These are phyloP conservation scores for Pollenia griseotomentosa DNA, from an alignment of 2,888 invertebrate genomes.

Conservation along the genomic window DNA sequence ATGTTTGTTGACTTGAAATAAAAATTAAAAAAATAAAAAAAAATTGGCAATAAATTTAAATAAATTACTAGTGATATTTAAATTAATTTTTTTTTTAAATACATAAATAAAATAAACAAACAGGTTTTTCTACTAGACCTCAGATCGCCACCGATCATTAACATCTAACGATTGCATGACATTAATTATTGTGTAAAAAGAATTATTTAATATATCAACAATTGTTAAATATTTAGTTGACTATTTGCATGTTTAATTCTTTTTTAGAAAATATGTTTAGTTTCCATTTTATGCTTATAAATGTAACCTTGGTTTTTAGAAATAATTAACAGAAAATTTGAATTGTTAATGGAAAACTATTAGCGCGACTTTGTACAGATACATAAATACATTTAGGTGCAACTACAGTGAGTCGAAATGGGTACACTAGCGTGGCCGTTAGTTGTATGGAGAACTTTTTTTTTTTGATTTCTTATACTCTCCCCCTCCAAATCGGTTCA, in stretches of 20 bases:
- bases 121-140: slow-evolving; percentile 4
- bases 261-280: not conserved
- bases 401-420: slow-evolving; percentile 17
- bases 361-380: not conserved
- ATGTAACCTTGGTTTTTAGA: slow-evolving; percentile 61
- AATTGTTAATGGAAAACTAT: slow-evolving; percentile 38
- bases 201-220: slow-evolving; percentile 41
- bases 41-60: slow-evolving; percentile 33
- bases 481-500: too few relatives aligned
- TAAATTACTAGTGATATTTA: slow-evolving; percentile 6
- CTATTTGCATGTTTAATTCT: slow-evolving; percentile 53
- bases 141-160: not conserved
- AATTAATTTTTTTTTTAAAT: slow-evolving; percentile 18
- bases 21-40: not conserved
- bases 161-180: slow-evolving; percentile 32
- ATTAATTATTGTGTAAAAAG: slow-evolving; percentile 43
- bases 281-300: slow-evolving; percentile 48
- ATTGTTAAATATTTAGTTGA: slow-evolving; percentile 37
- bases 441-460: too few relatives aligned
- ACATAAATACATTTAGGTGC: not conserved
- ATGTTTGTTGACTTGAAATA: slow-evolving; percentile 73
- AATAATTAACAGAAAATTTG: slow-evolving; percentile 21
- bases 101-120: slow-evolving; percentile 25
- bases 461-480: too few relatives aligned
- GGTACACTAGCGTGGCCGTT: too few relatives aligned